Evolutionary conservation across 2,888 invertebrate genomes (phyloP).

Genomic region (Brachynemurus nebulosus): DNA sequence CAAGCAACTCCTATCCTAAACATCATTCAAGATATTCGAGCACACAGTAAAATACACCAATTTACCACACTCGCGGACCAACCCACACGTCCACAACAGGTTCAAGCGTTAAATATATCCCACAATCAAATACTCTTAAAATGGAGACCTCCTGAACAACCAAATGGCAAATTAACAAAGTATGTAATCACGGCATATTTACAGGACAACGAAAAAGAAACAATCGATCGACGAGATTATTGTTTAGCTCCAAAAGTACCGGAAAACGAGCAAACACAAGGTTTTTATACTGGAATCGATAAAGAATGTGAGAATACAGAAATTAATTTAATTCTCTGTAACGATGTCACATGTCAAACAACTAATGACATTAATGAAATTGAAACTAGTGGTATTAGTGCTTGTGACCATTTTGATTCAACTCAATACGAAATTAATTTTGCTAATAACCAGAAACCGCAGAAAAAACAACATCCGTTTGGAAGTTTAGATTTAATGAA

Average conservation of each 20-base stretch:
- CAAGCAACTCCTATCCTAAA: slow-evolving; percentile 34
- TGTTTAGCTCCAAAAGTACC: slow-evolving; percentile 29
- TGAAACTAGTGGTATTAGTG: no score
- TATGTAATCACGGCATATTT: slow-evolving; percentile 28
- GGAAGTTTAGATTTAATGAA: not conserved
- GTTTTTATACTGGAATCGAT: not conserved
- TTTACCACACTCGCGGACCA: slow-evolving; percentile 48
- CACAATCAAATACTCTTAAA: slow-evolving; percentile 31
- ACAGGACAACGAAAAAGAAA: slow-evolving; percentile 19
- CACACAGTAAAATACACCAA: slow-evolving; percentile 45
- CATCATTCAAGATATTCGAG: slow-evolving; percentile 36
- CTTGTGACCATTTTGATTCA: not conserved
- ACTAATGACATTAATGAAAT: no score
- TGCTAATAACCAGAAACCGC: not conserved
- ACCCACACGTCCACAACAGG: slow-evolving; percentile 31
- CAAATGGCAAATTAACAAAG: slow-evolving; percentile 27
- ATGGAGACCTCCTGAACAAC: slow-evolving; percentile 43
- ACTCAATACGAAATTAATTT: not conserved
- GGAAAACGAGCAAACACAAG: not conserved
- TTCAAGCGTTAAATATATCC: slow-evolving; percentile 25
- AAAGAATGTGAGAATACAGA: no score
- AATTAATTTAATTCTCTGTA: no score
- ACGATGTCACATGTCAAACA: no score
- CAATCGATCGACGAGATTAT: slow-evolving; percentile 36
- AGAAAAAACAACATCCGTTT: not conserved